Conservation (phyloP, 2,113 vertebrate genomes). For the Callaeas wilsoni region DNA sequence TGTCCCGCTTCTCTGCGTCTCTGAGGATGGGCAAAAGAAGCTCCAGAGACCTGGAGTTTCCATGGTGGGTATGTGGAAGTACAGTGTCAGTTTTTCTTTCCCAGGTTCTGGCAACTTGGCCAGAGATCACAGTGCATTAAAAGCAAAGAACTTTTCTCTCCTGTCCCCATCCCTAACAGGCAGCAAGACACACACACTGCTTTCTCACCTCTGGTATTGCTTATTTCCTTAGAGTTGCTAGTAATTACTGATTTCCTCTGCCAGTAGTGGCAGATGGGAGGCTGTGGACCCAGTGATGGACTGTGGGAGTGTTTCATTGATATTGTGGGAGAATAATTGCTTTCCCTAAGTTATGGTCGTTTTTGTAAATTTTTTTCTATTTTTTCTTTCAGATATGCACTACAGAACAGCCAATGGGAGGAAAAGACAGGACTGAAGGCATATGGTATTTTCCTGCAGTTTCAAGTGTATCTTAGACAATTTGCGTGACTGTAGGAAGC, state of each 20-base stretch:
- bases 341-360: not conserved
- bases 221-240: not conserved
- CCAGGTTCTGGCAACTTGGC: not conserved
- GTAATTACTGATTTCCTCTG: not conserved
- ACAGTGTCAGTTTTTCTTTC: not conserved
- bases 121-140: not conserved
- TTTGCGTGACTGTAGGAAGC: not conserved
- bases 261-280: not conserved
- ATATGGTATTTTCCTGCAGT: not conserved
- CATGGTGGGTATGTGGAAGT: not conserved
- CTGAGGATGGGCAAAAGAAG: not conserved
- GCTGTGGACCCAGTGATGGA: not conserved
- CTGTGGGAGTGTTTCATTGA: not conserved
- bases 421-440: not conserved
- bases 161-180: not conserved
- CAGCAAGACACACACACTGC: fast-evolving
- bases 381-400: not conserved
- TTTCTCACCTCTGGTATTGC: not conserved
- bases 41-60: not conserved
- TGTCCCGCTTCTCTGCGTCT: not conserved
- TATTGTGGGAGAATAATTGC: not conserved
- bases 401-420: not conserved
- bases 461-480: not conserved
- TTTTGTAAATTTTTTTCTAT: not conserved
- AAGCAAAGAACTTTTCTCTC: not conserved